Evolutionary conservation across 2,113 vertebrate species (phyloP).

Genomic region (Melanerpes aurifrons): DNA sequence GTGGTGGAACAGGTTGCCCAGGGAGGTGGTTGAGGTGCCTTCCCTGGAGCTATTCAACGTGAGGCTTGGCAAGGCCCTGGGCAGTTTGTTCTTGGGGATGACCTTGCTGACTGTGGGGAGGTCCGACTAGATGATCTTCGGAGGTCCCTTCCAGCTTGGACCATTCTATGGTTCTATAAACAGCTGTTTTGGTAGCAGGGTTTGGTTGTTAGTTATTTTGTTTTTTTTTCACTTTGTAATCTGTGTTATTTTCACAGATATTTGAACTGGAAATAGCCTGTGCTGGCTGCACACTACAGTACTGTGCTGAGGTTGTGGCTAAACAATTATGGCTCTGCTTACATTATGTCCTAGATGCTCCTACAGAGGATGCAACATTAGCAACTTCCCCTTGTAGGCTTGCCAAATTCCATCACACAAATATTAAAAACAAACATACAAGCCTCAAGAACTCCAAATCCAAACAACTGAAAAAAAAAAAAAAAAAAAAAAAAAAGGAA

Average conservation of each 20-base stretch:
- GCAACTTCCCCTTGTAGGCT: background rate
- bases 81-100: no score
- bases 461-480: background rate
- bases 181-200: background rate
- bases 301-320: background rate
- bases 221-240: background rate
- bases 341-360: background rate
- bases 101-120: no score
- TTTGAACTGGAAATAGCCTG: background rate
- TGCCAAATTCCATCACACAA: background rate
- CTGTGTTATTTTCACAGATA: background rate
- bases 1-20: no score
- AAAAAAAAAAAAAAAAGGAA: background rate
- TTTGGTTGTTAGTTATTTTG: no score
- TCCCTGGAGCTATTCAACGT: no score
- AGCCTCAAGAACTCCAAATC: background rate
- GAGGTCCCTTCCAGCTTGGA: no score
- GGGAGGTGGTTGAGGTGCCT: no score
- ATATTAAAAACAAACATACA: background rate
- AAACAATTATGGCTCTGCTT: background rate
- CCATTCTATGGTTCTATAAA: background rate
- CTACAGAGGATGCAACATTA: background rate
- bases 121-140: no score
- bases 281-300: rapidly evolving
- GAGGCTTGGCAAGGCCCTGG: no score